Evolutionary conservation across 2,797 vertebrate species (phyloP).

Genomic region (Hafferia zeledoni): DNA sequence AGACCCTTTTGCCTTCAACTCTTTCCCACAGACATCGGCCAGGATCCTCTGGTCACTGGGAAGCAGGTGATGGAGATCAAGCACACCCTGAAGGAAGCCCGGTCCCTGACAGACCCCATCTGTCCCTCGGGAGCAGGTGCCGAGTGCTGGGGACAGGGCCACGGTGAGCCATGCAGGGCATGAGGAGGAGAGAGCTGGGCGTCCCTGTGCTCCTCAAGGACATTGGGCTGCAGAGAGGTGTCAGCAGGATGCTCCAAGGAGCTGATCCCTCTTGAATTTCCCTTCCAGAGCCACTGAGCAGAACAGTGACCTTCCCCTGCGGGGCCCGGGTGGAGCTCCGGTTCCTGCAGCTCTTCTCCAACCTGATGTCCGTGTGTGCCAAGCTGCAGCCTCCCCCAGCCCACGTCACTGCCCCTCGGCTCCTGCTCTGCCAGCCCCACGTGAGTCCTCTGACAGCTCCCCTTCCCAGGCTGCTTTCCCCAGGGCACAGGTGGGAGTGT

Average conservation of each 20-base stretch:
- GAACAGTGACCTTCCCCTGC: constrained; percentile 77
- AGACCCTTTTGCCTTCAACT: background rate
- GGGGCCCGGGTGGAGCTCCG: constrained; percentile 80
- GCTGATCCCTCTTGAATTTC: background rate
- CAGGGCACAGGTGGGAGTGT: background rate
- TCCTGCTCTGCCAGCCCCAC: constrained; percentile 73
- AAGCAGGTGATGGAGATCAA: constrained; percentile 90
- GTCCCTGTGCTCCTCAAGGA: background rate
- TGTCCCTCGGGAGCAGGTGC: constrained; percentile 70
- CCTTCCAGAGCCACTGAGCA: constrained; percentile 76
- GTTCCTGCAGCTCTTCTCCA: constrained; percentile 86
- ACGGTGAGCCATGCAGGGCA: constrained; percentile 58
- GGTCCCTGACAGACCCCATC: constrained; percentile 84
- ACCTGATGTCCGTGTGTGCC: constrained; percentile 82
- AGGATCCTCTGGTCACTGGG: constrained; percentile 83
- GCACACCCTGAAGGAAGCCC: constrained; percentile 87
- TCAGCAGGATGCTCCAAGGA: background rate
- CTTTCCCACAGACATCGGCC: constrained; percentile 80
- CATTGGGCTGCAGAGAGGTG: accelerated
- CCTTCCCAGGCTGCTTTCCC: background rate
- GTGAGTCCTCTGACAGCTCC: constrained; percentile 72
- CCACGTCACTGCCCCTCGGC: constrained; percentile 67
- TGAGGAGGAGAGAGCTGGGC: background rate
- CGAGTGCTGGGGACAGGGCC: constrained; percentile 78
- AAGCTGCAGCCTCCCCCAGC: constrained; percentile 67